Conservation (phyloP, 1,140 invertebrate species). For the Microplitis mediator region DNA sequence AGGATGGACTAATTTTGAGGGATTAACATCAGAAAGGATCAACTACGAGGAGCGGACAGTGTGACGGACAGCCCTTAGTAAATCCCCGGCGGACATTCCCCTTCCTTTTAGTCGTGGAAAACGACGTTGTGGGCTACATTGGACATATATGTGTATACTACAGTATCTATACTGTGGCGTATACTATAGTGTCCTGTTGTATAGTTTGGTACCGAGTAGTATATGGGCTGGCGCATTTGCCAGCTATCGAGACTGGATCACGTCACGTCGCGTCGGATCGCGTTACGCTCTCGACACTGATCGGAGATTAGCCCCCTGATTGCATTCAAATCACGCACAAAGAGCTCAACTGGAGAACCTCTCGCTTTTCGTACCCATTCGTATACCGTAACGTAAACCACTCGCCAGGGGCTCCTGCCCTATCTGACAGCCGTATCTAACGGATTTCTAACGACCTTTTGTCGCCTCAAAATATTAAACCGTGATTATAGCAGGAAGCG, state of each 20-base stretch:
- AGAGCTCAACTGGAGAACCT: constrained; percentile 50
- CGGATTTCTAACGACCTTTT: constrained; percentile 62
- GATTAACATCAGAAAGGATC: too few species aligned
- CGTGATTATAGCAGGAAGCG: constrained; percentile 23
- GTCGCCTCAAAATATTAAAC: constrained; percentile 48
- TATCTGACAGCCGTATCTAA: constrained; percentile 60
- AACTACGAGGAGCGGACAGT: too few species aligned
- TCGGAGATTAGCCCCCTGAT: constrained; percentile 60
- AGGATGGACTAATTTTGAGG: too few species aligned
- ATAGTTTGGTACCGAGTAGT: too few species aligned
- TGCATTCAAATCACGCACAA: constrained; percentile 62
- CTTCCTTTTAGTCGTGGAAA: too few species aligned
- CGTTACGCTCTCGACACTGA: constrained; percentile 61
- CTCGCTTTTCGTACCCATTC: constrained; percentile 19
- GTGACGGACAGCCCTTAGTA: too few species aligned
- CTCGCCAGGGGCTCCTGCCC: constrained; percentile 14
- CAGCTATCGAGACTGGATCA: constrained; percentile 54
- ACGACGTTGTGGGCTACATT: too few species aligned
- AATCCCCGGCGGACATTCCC: too few species aligned
- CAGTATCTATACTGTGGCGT: too few species aligned
- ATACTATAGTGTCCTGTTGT: too few species aligned
- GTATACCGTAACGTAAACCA: constrained; percentile 27
- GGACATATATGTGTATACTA: too few species aligned
- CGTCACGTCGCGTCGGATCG: constrained; percentile 59
- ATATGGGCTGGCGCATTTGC: constrained; percentile 39